These are phyloP conservation scores for Dryocosmus kuriphilus DNA, from an alignment of 2,888 invertebrate genomes.

Conservation along the genomic window DNA sequence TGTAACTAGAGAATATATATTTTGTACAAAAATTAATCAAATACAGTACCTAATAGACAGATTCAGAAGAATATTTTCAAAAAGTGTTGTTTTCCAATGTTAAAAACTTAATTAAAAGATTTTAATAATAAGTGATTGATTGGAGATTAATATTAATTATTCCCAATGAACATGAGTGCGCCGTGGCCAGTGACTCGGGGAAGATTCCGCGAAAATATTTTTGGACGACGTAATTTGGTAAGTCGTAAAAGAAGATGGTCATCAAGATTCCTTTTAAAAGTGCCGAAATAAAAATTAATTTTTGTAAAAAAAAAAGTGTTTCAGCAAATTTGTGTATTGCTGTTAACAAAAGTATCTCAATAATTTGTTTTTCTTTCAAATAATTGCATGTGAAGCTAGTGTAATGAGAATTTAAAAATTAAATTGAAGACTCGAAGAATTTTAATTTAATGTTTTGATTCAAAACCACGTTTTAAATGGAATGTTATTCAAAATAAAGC, in stretches of 20 bases:
- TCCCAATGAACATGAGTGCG: conserved; percentile 77
- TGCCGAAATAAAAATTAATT: too few species aligned
- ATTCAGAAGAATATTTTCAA: too few species aligned
- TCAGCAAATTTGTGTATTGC: too few species aligned
- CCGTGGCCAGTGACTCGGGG: conserved; percentile 88
- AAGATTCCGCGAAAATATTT: conserved; percentile 76
- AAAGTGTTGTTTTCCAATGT: too few species aligned
- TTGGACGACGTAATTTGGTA: conserved; percentile 69
- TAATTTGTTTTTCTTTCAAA: too few species aligned
- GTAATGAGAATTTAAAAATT: too few species aligned
- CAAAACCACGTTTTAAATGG: neutral
- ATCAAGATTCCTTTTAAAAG: too few species aligned
- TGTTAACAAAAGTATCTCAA: too few species aligned
- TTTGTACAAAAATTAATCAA: neutral
- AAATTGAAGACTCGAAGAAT: neutral
- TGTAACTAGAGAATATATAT: neutral
- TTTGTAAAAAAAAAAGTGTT: too few species aligned
- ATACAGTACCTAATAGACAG: neutral
- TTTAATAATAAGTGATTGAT: conserved; percentile 1
- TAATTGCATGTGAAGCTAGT: too few species aligned
- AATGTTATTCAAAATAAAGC: conserved; percentile 1
- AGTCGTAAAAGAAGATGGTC: conserved; percentile 43
- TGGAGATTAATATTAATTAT: neutral
- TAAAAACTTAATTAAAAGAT: neutral
- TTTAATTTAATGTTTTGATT: neutral